Evolutionary conservation across 2,888 invertebrate genomes (phyloP).

Genomic region (Eilema sororculum): DNA sequence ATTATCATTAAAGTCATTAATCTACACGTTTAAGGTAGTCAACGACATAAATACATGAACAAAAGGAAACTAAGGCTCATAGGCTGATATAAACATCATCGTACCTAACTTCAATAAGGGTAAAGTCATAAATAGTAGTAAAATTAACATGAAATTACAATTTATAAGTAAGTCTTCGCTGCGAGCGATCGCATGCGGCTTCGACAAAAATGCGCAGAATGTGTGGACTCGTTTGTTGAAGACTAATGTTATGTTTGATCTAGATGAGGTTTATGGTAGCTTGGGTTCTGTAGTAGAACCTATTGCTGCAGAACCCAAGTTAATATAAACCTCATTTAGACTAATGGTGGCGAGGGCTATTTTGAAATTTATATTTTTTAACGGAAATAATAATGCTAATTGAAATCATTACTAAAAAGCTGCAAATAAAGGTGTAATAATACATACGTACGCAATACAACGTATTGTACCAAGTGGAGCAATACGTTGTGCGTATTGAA

Average conservation of each 20-base stretch:
- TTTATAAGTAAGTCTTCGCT: constrained; percentile 57
- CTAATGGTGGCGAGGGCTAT: not conserved
- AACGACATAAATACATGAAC: constrained; percentile 43
- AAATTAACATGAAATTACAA: constrained; percentile 78
- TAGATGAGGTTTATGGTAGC: constrained; percentile 37
- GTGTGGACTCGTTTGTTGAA: constrained; percentile 41
- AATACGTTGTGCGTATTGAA: too few species aligned
- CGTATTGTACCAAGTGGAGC: too few species aligned
- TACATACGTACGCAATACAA: too few species aligned
- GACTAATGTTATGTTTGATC: constrained; percentile 40
- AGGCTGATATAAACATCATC: constrained; percentile 34
- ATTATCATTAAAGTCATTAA: constrained; percentile 41
- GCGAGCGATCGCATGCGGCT: constrained; percentile 29
- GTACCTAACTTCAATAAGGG: constrained; percentile 55
- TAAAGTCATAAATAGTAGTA: constrained; percentile 68
- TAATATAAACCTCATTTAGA: not conserved
- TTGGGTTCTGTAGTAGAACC: not conserved
- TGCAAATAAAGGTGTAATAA: too few species aligned
- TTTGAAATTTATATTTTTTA: too few species aligned
- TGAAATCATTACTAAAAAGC: not conserved
- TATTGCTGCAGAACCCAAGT: too few species aligned
- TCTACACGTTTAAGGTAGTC: constrained; percentile 41
- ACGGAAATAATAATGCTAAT: not conserved
- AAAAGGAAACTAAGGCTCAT: constrained; percentile 40
- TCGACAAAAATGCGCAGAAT: constrained; percentile 47